Base-by-base conservation (phyloP, 2,888 invertebrate species). In the Torymus aiolomorphi region DNA sequence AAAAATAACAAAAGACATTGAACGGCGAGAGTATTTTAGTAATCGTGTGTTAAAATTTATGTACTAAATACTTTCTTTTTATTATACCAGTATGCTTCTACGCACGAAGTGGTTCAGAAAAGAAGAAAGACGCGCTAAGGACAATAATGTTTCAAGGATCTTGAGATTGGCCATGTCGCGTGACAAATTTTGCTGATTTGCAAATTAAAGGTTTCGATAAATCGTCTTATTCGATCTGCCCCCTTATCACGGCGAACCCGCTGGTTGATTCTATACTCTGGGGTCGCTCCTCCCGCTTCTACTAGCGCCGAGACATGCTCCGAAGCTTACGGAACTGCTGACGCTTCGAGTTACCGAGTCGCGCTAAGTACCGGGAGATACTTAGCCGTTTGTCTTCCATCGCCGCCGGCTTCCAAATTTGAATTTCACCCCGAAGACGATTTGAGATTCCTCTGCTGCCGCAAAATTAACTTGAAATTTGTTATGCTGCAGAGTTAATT, bases 401-500 rank as follows among this genome's bases (percentile, higher is more conserved):
- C 76, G 83, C 83, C 82, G 65, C 76, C 65, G 80, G 72, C 78
- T 82, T 67, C 77, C 76, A 75, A 82, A 81, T 74, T 74, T 81
- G 76, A 82, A 82, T 56, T 61, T 56, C 57, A n/a, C 24, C 24
- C 14, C 72, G 76, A 59, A 69, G 71, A 77, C 80, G 69, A 42
- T 42, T 42, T 42, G 42, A 42, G 8, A 42, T 42, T 42, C 8
- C 42, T 42, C 42, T 42, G 8, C 42, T 42, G 42, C 8, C 8
- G 42, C 42, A 42, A 42, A 42, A 42, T 42, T 42, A 42, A 42
- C 42, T 42, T 42, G 42, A 42, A 42, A 5, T 42, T 42, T 8
- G 4, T 42, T 5, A 8, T 8, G 42, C 42, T 42, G 0, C 8
- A 42, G 42, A 42, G 8, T 42, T 42, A 42, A 42, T 42, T 31